A percentile compares a stretch with the other conserved stretches of the same genome.
Evolutionary conservation across 2,113 vertebrate species (phyloP).

Genomic region (Stictonetta naevosa): DNA sequence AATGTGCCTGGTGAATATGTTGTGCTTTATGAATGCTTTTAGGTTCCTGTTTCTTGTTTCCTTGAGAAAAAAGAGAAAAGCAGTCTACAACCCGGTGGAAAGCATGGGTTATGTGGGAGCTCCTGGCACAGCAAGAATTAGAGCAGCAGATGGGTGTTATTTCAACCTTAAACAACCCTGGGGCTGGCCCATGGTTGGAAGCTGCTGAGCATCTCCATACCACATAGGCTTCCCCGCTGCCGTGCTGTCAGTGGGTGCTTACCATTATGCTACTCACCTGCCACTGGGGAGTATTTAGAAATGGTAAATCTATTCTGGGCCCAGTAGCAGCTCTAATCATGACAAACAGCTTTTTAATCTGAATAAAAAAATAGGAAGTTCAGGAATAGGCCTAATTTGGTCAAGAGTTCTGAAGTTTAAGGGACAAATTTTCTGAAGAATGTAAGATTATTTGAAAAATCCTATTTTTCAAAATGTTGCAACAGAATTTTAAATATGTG

Average conservation of each 20-base stretch:
- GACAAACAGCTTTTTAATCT: background rate
- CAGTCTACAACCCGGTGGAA: background rate
- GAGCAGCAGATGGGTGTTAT: background rate
- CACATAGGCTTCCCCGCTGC: fast-evolving
- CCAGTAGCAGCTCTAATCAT: background rate
- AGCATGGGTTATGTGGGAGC: background rate
- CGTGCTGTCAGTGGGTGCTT: fast-evolving
- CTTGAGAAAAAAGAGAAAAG: background rate
- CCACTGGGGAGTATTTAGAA: background rate
- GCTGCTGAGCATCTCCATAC: background rate
- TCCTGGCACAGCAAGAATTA: background rate
- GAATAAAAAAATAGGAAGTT: background rate
- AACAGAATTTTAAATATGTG: background rate
- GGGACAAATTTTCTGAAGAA: background rate
- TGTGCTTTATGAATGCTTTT: background rate
- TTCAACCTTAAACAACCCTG: background rate
- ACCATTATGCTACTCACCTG: slow-evolving; percentile 10
- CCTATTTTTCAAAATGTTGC: background rate
- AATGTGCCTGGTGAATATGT: background rate
- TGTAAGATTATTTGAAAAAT: background rate
- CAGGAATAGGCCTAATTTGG: background rate
- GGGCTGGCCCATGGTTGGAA: fast-evolving
- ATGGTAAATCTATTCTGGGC: background rate
- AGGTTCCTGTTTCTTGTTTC: background rate
- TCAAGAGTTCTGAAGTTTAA: background rate